These are phyloP conservation scores for Aspidoscelis tigris DNA, from an alignment of 2,113 vertebrate genomes.

Conservation along the genomic window DNA sequence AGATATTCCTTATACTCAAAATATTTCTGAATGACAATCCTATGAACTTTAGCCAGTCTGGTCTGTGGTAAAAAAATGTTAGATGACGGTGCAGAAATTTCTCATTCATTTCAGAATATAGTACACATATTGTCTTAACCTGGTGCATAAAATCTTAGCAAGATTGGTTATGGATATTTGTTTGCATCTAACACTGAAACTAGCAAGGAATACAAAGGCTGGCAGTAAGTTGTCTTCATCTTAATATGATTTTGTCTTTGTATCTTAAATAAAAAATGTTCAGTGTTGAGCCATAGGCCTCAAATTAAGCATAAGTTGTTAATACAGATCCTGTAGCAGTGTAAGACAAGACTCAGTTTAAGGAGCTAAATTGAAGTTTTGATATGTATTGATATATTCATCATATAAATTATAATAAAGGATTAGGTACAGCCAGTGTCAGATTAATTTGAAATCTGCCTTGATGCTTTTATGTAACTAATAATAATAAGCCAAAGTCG, in stretches of 20 bases:
- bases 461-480: neutral
- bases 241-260: neutral
- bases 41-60: too few relatives aligned
- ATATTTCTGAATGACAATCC: too few relatives aligned
- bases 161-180: neutral
- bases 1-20: neutral
- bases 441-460: neutral
- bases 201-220: neutral
- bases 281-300: neutral
- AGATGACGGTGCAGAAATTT: neutral
- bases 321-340: neutral
- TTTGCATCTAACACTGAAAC: too few relatives aligned
- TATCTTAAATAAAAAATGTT: neutral
- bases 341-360: neutral
- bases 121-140: neutral
- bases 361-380: neutral
- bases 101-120: neutral
- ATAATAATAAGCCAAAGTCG: neutral
- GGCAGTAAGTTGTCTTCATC: neutral
- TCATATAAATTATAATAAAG: neutral
- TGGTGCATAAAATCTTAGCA: neutral
- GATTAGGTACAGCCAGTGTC: too few relatives aligned
- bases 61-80: neutral
- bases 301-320: neutral
- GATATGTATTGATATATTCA: neutral